Evolutionary conservation across 2,888 invertebrate genomes (phyloP).

Genomic region (Clistopyga incitator): DNA sequence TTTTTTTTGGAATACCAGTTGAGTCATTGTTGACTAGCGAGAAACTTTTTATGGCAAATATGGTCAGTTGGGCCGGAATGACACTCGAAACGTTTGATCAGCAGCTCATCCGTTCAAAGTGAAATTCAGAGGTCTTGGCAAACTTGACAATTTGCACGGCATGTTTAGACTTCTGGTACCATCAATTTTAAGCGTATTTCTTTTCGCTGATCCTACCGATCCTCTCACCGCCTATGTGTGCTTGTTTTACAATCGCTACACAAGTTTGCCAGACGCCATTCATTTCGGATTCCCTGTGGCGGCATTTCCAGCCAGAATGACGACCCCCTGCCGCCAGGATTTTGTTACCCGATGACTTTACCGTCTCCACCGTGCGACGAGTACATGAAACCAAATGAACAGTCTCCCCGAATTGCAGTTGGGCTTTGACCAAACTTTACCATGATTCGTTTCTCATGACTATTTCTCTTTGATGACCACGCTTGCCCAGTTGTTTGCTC

Average conservation of each 20-base stretch:
- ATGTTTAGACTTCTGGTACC: slow-evolving; percentile 5
- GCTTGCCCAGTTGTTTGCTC: not conserved
- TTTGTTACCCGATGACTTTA: slow-evolving; percentile 40
- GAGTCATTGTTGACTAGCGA: not conserved
- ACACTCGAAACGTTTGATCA: not conserved
- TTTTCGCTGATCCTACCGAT: slow-evolving; percentile 15
- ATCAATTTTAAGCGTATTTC: slow-evolving; percentile 14
- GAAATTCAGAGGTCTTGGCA: slow-evolving; percentile 12
- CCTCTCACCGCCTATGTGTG: not conserved
- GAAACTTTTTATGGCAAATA: slow-evolving; percentile 3
- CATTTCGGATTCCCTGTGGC: slow-evolving; percentile 64
- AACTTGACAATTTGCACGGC: slow-evolving; percentile 42
- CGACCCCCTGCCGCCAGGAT: slow-evolving; percentile 1
- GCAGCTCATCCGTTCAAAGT: not conserved
- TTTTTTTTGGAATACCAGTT: slow-evolving; percentile 7
- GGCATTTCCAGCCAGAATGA: slow-evolving; percentile 5
- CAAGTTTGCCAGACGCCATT: slow-evolving; percentile 50
- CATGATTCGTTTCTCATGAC: slow-evolving; percentile 37
- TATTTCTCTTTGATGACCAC: slow-evolving; percentile 5
- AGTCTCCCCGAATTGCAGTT: slow-evolving; percentile 17
- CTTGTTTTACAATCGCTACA: slow-evolving; percentile 35
- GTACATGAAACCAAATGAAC: slow-evolving; percentile 2
- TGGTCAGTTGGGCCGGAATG: not conserved
- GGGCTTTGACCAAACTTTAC: slow-evolving; percentile 27
- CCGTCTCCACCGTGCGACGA: not conserved